Conservation (phyloP, 2,888 invertebrate genomes). For the Drosophila longiperda region DNA sequence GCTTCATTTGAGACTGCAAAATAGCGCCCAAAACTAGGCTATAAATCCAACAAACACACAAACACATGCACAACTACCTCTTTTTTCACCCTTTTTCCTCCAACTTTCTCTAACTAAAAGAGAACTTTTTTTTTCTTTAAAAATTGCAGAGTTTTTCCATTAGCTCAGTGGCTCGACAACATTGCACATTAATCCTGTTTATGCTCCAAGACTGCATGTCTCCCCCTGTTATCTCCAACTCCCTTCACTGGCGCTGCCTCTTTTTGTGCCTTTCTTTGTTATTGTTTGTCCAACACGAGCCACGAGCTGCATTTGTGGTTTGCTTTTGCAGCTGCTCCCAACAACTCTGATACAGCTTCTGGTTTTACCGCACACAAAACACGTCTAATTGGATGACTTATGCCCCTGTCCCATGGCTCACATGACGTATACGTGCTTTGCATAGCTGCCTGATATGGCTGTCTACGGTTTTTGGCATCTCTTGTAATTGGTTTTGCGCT, state of each 20-base stretch:
- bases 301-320: constrained; percentile 33
- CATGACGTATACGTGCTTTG: constrained; percentile 76
- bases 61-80: background rate
- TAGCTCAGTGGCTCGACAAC: background rate
- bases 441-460: constrained; percentile 39
- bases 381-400: constrained; percentile 74
- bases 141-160: background rate
- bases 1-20: constrained; percentile 22
- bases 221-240: background rate
- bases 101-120: background rate
- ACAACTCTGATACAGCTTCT: background rate
- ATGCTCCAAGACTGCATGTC: background rate
- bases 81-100: background rate
- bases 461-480: constrained; percentile 64
- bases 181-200: constrained; percentile 13
- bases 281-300: constrained; percentile 35
- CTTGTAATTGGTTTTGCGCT: constrained; percentile 65
- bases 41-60: constrained; percentile 14
- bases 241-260: background rate
- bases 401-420: constrained; percentile 46
- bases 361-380: constrained; percentile 34
- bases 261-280: constrained; percentile 7
- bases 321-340: constrained; percentile 1
- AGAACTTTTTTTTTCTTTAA: background rate
- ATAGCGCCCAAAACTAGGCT: constrained; percentile 7